These are phyloP conservation scores for Notodonta ziczac DNA, from an alignment of 2,888 invertebrate species.

Conservation along the genomic window DNA sequence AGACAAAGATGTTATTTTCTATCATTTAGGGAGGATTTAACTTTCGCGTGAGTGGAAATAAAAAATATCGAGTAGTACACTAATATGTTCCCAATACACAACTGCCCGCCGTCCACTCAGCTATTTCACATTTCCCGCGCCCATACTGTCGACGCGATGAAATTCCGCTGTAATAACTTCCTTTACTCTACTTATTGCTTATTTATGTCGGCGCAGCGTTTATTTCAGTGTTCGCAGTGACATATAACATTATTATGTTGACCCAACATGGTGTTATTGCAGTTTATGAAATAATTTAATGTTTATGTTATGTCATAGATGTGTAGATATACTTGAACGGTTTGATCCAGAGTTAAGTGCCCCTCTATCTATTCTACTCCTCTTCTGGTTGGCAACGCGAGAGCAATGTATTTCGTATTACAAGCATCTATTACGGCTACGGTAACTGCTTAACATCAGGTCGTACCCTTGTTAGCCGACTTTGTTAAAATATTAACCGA, in stretches of 20 bases:
- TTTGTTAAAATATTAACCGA: no score
- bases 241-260: not conserved
- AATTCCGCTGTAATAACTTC: conserved; percentile 5
- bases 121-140: conserved; percentile 1
- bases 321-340: no score
- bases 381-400: no score
- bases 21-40: not conserved
- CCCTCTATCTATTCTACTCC: no score
- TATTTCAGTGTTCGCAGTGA: not conserved
- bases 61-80: not conserved
- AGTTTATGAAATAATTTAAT: not conserved
- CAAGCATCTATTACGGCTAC: no score
- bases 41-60: not conserved
- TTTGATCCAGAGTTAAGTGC: no score
- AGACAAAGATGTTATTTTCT: no score
- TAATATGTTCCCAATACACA: not conserved
- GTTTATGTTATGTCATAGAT: no score
- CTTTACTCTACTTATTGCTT: not conserved
- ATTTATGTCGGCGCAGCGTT: conserved; percentile 2
- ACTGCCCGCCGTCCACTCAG: not conserved
- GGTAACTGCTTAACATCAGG: no score
- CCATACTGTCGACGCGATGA: conserved; percentile 5
- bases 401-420: no score
- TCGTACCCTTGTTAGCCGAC: no score
- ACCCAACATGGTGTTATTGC: not conserved